A percentile compares a stretch with the other conserved stretches of the same genome.
Conservation (phyloP, 2,113 vertebrate species). For the Terrapene triunguis region DNA sequence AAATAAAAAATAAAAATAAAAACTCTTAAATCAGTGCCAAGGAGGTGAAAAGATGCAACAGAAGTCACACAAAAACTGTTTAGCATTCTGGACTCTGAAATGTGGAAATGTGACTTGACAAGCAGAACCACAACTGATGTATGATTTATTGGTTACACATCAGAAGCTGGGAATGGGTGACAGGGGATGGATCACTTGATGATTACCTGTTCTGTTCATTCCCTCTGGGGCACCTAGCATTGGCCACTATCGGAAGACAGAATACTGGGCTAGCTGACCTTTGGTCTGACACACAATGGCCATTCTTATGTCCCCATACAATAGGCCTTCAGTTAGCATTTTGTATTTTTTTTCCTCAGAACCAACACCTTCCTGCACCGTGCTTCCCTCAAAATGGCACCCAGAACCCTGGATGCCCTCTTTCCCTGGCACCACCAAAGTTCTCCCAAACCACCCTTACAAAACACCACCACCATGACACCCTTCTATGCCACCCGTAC, state of each 20-base stretch:
- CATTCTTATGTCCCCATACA: neutral
- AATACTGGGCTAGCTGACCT: too few species aligned
- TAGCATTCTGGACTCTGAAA: neutral
- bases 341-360: neutral
- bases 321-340: neutral
- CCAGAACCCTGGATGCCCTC: neutral
- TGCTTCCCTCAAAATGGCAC: neutral
- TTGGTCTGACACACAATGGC: too few species aligned
- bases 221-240: too few species aligned
- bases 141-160: rapidly evolving
- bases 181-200: too few species aligned
- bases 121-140: neutral
- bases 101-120: neutral
- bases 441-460: neutral
- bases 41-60: neutral
- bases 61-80: neutral
- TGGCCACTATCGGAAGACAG: too few species aligned
- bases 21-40: neutral
- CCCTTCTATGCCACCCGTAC: neutral
- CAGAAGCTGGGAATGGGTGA: too few species aligned
- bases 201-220: too few species aligned
- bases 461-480: neutral
- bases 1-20: too few species aligned
- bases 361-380: neutral
- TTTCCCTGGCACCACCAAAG: neutral